phyloP scores from a whole-genome alignment of 2,797 vertebrate genomes.

The Setipinna tenuifilis region DNA sequence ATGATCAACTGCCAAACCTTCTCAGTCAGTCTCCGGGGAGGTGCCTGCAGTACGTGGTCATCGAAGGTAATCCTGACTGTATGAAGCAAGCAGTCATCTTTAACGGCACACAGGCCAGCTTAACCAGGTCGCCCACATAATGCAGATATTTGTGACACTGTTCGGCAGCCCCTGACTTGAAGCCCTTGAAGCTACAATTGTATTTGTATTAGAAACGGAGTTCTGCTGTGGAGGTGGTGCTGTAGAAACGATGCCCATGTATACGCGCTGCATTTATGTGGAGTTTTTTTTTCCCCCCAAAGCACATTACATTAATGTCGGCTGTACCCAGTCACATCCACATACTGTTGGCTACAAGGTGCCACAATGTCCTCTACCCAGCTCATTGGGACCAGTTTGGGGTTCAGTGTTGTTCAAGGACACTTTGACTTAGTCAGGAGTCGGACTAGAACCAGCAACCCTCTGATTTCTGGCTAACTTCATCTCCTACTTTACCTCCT shows the following conservation, averaged over 20 bases:
- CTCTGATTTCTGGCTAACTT: too few relatives aligned
- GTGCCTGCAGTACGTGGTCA: slow-evolving; percentile 81
- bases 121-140: background rate
- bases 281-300: too few relatives aligned
- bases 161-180: too few relatives aligned
- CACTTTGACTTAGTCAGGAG: too few relatives aligned
- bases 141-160: background rate
- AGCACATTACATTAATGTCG: too few relatives aligned
- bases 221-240: background rate
- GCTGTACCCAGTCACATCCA: too few relatives aligned
- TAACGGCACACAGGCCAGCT: background rate
- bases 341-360: too few relatives aligned
- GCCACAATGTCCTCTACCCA: too few relatives aligned
- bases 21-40: slow-evolving; percentile 76
- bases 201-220: background rate
- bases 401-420: too few relatives aligned
- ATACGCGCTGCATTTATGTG: background rate
- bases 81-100: background rate
- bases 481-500: too few relatives aligned
- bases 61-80: slow-evolving; percentile 80
- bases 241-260: background rate
- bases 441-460: too few relatives aligned
- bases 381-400: too few relatives aligned
- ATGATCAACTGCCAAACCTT: slow-evolving; percentile 71
- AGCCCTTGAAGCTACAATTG: background rate